Evolutionary conservation across 2,113 vertebrate species (phyloP).

Genomic region (Spheniscus mendiculus): DNA sequence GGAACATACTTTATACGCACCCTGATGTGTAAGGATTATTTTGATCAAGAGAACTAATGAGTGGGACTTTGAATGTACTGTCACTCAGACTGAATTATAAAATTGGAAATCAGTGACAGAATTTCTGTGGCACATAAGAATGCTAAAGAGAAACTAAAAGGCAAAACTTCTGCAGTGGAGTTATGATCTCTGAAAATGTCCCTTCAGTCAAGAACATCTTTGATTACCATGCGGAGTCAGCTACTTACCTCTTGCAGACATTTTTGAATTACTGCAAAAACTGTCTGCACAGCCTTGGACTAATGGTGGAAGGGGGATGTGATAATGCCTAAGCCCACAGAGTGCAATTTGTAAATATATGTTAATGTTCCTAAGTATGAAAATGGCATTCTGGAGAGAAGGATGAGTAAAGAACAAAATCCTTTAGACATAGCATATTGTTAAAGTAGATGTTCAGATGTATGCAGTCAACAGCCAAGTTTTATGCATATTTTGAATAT

Average conservation of each 20-base stretch:
- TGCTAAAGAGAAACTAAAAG: background rate
- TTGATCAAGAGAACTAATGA: background rate
- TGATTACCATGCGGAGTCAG: background rate
- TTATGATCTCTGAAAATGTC: background rate
- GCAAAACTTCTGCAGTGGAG: background rate
- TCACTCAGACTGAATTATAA: background rate
- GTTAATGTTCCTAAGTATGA: background rate
- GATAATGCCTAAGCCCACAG: background rate
- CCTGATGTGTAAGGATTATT: background rate
- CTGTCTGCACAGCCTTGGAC: background rate
- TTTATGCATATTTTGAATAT: background rate
- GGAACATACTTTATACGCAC: background rate
- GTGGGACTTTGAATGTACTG: background rate
- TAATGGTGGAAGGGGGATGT: background rate
- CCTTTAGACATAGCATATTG: background rate
- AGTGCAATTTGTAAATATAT: background rate
- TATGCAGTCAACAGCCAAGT: background rate
- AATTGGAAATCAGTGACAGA: background rate
- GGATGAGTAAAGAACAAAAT: background rate
- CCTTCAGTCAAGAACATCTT: background rate
- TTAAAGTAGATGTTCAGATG: background rate
- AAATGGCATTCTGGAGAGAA: background rate
- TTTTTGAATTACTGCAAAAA: background rate
- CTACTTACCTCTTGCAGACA: background rate
- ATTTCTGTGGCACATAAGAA: background rate